Conservation (phyloP, 1,140 invertebrate genomes). For the Tetragnatha versicolor region DNA sequence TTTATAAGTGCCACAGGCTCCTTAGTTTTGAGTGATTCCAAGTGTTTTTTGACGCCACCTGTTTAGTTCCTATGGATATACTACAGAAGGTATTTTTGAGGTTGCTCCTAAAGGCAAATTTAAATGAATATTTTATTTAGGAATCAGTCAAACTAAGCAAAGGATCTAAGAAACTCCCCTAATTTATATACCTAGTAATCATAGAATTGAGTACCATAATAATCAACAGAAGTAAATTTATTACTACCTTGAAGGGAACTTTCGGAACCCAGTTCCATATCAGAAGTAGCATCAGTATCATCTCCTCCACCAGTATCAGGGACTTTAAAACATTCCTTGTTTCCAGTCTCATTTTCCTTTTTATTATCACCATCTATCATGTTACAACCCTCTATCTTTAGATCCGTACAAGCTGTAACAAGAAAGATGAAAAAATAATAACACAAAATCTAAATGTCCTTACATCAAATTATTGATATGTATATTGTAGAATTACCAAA, state of each 20-base stretch:
- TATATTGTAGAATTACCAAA: not conserved
- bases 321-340: slow-evolving; percentile 30
- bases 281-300: slow-evolving; percentile 19
- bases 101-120: too few relatives aligned
- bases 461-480: not conserved
- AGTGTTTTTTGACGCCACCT: too few relatives aligned
- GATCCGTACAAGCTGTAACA: slow-evolving; percentile 36
- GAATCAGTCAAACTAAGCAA: too few relatives aligned
- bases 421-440: not conserved
- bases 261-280: slow-evolving; percentile 42
- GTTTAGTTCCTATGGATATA: too few relatives aligned
- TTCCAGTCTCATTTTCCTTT: not conserved
- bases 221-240: too few relatives aligned
- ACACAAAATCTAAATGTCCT: not conserved
- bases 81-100: too few relatives aligned
- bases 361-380: not conserved
- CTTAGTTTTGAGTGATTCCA: too few relatives aligned
- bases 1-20: too few relatives aligned
- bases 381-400: slow-evolving; percentile 7
- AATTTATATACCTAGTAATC: too few relatives aligned
- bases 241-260: slow-evolving; percentile 25
- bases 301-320: slow-evolving; percentile 46
- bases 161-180: too few relatives aligned
- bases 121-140: too few relatives aligned
- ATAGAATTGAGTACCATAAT: too few relatives aligned